These are phyloP conservation scores for Drosophila micromelanica DNA, from an alignment of 1,140 invertebrate species.

Conservation along the genomic window DNA sequence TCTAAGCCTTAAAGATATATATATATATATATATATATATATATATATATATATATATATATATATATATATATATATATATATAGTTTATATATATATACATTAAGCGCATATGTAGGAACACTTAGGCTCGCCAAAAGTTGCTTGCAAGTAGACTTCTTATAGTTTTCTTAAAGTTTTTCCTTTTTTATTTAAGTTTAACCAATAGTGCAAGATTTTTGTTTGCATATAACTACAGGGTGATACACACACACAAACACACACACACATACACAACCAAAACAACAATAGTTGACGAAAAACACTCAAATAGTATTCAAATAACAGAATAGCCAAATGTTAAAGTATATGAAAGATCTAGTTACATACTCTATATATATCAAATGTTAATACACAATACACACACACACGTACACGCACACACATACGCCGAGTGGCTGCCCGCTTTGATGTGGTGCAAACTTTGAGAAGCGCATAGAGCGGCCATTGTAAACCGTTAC, in stretches of 20 bases:
- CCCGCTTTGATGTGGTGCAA: not conserved
- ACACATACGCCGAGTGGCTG: not conserved
- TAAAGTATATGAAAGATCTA: slow-evolving; percentile 39
- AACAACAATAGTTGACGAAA: slow-evolving; percentile 32
- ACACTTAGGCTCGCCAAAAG: slow-evolving; percentile 71
- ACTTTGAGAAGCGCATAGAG: slow-evolving; percentile 32
- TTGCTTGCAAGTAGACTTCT: slow-evolving; percentile 45
- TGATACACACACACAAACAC: slow-evolving; percentile 32
- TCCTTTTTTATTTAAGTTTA: slow-evolving; percentile 36
- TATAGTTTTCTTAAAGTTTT: slow-evolving; percentile 18
- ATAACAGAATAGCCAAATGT: slow-evolving; percentile 54
- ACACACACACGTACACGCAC: slow-evolving; percentile 18
- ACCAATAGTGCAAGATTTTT: slow-evolving; percentile 43
- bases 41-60: no score
- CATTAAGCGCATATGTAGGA: slow-evolving; percentile 76
- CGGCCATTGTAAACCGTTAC: slow-evolving; percentile 1
- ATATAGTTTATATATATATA: no score
- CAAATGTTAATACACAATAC: slow-evolving; percentile 29
- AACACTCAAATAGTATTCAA: slow-evolving; percentile 56
- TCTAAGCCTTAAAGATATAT: no score
- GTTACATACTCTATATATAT: slow-evolving; percentile 32
- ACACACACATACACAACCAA: slow-evolving; percentile 16
- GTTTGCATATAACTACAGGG: slow-evolving; percentile 44
- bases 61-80: no score
- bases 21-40: no score